Evolutionary conservation across 2,113 vertebrate species (phyloP), one percentile per base, ranked within the genome.

Genomic region (Nansenia antarctica): DNA sequence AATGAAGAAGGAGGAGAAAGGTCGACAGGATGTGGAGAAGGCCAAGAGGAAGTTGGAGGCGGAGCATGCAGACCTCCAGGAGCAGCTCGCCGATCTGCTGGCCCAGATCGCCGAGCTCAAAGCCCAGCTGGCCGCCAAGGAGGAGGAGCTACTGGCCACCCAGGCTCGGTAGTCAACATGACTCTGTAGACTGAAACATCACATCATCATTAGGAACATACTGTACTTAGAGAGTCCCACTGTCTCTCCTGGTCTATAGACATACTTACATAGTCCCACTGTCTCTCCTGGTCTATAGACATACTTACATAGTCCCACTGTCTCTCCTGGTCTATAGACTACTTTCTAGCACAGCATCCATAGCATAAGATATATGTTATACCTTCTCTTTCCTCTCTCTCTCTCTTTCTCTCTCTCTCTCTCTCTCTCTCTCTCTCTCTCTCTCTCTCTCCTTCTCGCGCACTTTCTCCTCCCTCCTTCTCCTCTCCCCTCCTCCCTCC

Each of bases 1-100:
- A 24, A 85, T 98, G 65, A 98, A 97, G 89, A 98, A 99, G 71
- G 97, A 99, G 84, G 97, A 99, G 82, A 99, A 98, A 72, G 83
- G 83, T 81, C 92, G 95, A 45, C 96, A 94, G 87, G 96, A 99
- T 57, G 80, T 94, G 83, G 97, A 98, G 77, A 99, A 98, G 79
- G 82, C 88, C 0, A 98, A 96, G 81, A 91, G 95, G 85, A 99
- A 99, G 82, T 80, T 99, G 87, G 96, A 99, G 11, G 94, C 92
- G 0, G 96, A 99, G 1, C 85, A 83, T 0, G 84, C 85, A 0
- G 96, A 98, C 63, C 90, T 94, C 3, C 94, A 98, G 0, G 97
- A 99, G 62, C 96, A 97, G 77, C 82, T 94, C 0, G 91, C 92
- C 0, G 95, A 97, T 65, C 92, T 96, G 18, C 95, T 94, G 86